Percentiles rank a stretch among this genome's conserved stretches.
Conservation (phyloP, 2,888 invertebrate species). For the Napeogenes sylphis region DNA sequence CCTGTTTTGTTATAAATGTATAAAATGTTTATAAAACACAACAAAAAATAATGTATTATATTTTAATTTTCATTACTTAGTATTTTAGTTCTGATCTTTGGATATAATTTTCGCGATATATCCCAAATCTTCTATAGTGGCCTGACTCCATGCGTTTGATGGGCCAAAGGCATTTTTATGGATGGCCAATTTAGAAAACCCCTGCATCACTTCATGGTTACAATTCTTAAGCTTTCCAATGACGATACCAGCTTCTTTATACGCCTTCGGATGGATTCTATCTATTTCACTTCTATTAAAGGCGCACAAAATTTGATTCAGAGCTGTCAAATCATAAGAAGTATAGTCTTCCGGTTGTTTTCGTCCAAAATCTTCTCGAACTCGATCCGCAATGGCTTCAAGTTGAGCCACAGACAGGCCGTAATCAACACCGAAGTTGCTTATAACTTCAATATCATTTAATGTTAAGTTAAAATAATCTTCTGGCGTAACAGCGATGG, state of each 20-base stretch:
- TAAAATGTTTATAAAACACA: too few relatives aligned
- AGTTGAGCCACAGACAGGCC: constrained; percentile 62
- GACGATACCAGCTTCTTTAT: constrained; percentile 64
- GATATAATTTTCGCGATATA: constrained; percentile 58
- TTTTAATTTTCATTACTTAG: neutral
- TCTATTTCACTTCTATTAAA: constrained; percentile 73
- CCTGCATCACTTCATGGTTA: constrained; percentile 56
- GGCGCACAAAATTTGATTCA: constrained; percentile 77
- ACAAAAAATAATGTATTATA: neutral
- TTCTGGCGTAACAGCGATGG: constrained; percentile 62
- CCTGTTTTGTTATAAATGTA: neutral
- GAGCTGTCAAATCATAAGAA: constrained; percentile 72
- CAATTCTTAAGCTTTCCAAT: constrained; percentile 70
- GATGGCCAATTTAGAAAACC: constrained; percentile 67
- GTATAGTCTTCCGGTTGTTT: constrained; percentile 77
- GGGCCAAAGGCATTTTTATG: constrained; percentile 65
- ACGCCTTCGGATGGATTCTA: constrained; percentile 73
- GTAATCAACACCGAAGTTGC: constrained; percentile 75
- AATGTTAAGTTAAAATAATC: constrained; percentile 75
- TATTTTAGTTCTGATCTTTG: constrained; percentile 14
- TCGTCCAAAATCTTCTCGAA: constrained; percentile 70
- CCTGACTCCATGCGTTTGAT: constrained; percentile 56
- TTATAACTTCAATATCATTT: constrained; percentile 71
- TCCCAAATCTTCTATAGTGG: constrained; percentile 55
- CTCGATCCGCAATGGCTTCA: constrained; percentile 66